phyloP scores from a whole-genome alignment of 2,797 vertebrate species.

The Cuculus canorus region DNA sequence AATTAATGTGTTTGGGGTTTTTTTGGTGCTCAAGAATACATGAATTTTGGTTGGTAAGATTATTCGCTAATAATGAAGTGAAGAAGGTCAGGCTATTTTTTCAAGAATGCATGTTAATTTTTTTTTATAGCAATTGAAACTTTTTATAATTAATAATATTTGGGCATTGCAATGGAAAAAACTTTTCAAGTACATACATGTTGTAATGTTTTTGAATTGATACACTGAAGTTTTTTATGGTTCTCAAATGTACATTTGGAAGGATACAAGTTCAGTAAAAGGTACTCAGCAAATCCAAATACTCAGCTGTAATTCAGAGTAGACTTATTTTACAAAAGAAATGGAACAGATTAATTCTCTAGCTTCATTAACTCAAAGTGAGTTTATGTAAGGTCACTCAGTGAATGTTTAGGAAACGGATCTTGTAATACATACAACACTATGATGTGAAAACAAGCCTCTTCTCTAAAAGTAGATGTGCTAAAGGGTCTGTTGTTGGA shows the following conservation, averaged over 20 bases:
- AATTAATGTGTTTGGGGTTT: fast-evolving
- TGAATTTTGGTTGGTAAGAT: neutral
- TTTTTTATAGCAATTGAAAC: neutral
- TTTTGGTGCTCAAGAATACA: neutral
- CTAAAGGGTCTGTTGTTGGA: neutral
- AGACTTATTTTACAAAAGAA: neutral
- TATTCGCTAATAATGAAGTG: neutral
- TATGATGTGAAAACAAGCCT: neutral
- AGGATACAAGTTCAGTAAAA: neutral
- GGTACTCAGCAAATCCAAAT: neutral
- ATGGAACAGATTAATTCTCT: neutral
- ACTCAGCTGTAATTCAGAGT: neutral
- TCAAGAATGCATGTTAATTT: neutral
- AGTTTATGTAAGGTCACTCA: neutral
- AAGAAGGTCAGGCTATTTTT: neutral
- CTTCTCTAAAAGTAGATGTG: neutral
- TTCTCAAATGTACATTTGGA: neutral
- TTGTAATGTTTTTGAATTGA: neutral
- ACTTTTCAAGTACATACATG: neutral
- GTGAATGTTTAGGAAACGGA: neutral
- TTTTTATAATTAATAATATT: neutral
- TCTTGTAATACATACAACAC: neutral
- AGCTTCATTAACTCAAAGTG: neutral
- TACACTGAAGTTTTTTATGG: neutral
- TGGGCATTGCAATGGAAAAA: neutral